Evolutionary conservation across 2,113 vertebrate species (phyloP).

Genomic region (Psittacara wagleri): DNA sequence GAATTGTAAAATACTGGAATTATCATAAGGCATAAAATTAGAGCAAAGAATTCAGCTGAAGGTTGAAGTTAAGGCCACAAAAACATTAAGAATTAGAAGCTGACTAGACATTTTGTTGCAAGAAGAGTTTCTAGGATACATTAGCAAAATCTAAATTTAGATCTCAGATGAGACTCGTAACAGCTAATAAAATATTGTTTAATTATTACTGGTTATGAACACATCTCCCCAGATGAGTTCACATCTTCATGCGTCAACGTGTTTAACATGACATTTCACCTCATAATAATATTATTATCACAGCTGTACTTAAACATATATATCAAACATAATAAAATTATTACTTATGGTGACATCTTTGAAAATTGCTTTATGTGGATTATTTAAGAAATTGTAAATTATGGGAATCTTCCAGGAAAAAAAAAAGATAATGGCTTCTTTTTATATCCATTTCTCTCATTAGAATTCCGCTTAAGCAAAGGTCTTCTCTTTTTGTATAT

Average conservation of each 20-base stretch:
- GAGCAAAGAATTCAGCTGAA: background rate
- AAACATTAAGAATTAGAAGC: background rate
- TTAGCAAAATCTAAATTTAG: background rate
- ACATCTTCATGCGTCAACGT: background rate
- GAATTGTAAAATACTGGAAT: background rate
- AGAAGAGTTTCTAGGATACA: background rate
- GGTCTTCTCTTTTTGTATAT: background rate
- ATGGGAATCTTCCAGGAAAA: background rate
- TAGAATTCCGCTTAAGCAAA: background rate
- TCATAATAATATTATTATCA: background rate
- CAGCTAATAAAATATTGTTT: background rate
- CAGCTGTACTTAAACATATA: background rate
- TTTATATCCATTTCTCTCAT: background rate
- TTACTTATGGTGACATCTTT: background rate
- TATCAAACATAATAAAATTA: background rate
- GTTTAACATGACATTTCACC: background rate
- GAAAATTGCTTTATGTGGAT: background rate
- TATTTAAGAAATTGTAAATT: background rate
- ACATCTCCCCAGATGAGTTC: background rate
- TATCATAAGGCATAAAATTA: background rate
- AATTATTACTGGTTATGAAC: background rate
- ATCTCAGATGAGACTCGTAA: background rate
- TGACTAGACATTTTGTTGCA: background rate
- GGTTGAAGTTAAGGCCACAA: background rate
- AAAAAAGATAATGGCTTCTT: background rate